These are phyloP conservation scores for Thaleichthys pacificus DNA, from an alignment of 2,797 vertebrate genomes.

Conservation along the genomic window DNA sequence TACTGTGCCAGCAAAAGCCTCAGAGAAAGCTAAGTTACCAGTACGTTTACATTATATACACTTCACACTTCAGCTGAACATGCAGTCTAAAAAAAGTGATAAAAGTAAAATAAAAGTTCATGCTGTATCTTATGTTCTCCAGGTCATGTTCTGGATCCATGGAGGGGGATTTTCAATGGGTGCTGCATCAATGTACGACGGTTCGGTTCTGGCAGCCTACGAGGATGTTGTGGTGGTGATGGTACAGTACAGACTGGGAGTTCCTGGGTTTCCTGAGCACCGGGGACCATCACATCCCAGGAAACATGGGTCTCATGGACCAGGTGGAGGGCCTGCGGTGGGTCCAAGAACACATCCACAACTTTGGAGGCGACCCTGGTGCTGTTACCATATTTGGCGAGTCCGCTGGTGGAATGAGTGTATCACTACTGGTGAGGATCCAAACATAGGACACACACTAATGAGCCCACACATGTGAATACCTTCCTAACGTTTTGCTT, in stretches of 20 bases:
- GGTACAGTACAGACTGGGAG: conserved; percentile 70
- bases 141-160: conserved; percentile 68
- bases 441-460: not conserved
- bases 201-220: conserved; percentile 58
- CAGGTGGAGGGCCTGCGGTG: conserved; percentile 74
- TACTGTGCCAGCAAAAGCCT: conserved; percentile 35
- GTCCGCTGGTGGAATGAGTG: conserved; percentile 57
- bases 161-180: conserved; percentile 43
- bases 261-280: conserved; percentile 77
- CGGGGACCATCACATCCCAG: conserved; percentile 67
- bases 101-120: too few relatives aligned
- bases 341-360: conserved; percentile 76
- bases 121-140: not conserved
- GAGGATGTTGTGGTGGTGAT: conserved; percentile 65
- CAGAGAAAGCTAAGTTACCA: conserved; percentile 20
- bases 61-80: too few relatives aligned
- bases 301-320: conserved; percentile 76
- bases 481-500: not conserved
- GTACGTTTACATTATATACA: conserved; percentile 20
- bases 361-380: conserved; percentile 74
- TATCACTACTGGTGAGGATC: conserved; percentile 61
- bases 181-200: conserved; percentile 53
- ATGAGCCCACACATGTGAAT: not conserved
- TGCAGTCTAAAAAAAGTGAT: too few relatives aligned
- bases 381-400: conserved; percentile 76